Base-by-base conservation (phyloP, 2,888 invertebrate genomes). In the Stenoptilia bipunctidactyla region DNA sequence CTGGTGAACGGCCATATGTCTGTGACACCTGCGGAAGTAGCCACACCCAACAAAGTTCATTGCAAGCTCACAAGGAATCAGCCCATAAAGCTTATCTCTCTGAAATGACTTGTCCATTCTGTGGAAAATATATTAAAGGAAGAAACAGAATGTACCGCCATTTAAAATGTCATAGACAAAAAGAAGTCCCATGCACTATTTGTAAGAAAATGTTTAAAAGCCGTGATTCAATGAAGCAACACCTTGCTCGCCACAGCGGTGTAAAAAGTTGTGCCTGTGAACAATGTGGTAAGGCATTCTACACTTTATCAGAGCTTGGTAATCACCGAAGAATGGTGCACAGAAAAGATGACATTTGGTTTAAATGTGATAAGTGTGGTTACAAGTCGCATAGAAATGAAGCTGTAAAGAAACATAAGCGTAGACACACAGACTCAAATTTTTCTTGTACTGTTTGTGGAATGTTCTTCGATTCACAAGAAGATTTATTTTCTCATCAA, bases 201-300 rank as follows among this genome's bases (percentile, higher is more conserved):
- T 40, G 40, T 35, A 27, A 35, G 14, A 40, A 35, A 34, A n/a
- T 13, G 25, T 33, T 40, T n/a, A 40, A 40, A 35, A 35, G 35
- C 8, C 4, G 3, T 20, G 3, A 3, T 20, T 20, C 20, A 20
- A 30, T 30, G 30, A 4, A 8, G 10, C n/a, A n/a, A 9, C 30
- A 30, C 10, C 2, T 8, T 4, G n/a, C 9, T 8, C 9, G 9
- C 6, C 30, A 30, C 30, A n/a, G 6, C 10, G 12, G 12, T 4
- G n/a, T n/a, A 4, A 30, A 30, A 30, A 3, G n/a, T n/a, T 30
- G 3, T 30, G 30, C 30, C 2, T 30, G 30, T 30, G 30, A 30
- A 30, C 2, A 4, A n/a, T 30, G 30, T n/a, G 30, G n/a, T n/a
- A 3, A 3, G 3, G 9, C 30, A 8, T n/a, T 12, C 10, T 30